phyloP scores from a whole-genome alignment of 2,113 vertebrate genomes.

The Chitala chitala region DNA sequence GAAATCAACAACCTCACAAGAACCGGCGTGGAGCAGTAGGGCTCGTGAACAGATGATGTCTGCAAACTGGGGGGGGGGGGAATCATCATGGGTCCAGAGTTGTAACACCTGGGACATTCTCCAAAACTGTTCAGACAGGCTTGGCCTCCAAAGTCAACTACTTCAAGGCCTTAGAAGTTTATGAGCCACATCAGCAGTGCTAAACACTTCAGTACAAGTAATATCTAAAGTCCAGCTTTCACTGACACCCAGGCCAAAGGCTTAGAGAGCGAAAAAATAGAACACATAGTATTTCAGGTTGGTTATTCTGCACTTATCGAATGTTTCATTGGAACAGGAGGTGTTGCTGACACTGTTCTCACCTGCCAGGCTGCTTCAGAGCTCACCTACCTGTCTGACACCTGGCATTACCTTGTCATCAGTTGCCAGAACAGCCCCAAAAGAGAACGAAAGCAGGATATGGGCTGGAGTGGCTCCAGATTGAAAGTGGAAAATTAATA shows the following conservation, averaged over 20 bases:
- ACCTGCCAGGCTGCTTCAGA: too few species aligned
- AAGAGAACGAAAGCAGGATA: not conserved
- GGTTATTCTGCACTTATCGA: too few species aligned
- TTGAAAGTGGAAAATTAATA: too few species aligned
- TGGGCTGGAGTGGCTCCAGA: not conserved
- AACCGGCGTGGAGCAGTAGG: conserved; percentile 9
- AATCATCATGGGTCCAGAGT: too few species aligned
- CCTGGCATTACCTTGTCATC: too few species aligned
- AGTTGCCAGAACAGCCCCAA: not conserved
- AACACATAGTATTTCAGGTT: too few species aligned
- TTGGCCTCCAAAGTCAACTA: not conserved
- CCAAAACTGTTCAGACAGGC: not conserved
- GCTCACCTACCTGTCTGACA: too few species aligned
- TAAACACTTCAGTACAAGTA: not conserved
- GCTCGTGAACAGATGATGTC: not conserved
- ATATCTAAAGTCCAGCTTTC: not conserved
- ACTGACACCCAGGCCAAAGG: not conserved
- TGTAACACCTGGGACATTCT: too few species aligned
- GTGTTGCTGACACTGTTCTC: too few species aligned
- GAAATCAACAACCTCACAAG: not conserved
- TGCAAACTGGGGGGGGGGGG: not conserved
- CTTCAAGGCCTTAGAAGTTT: not conserved
- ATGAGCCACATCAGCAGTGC: not conserved
- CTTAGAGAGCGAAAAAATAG: not conserved
- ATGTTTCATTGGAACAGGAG: too few species aligned